A percentile compares a stretch with the other conserved stretches of the same genome.
These are phyloP conservation scores for Serinus canaria DNA, from an alignment of 2,113 vertebrate species.

Conservation along the genomic window DNA sequence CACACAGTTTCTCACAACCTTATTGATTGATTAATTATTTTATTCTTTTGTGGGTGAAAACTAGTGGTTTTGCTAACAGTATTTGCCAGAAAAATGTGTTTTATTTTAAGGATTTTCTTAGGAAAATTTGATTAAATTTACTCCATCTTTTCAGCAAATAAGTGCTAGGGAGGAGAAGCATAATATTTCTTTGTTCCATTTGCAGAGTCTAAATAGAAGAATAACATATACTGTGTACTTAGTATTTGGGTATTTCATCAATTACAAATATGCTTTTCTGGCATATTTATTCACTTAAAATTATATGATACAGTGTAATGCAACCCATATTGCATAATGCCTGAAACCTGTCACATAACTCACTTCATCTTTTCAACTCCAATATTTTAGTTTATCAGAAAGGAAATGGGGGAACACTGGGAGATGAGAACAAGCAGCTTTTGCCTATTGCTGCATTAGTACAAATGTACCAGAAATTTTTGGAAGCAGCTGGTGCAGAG, in stretches of 20 bases:
- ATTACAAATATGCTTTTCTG: slow-evolving; percentile 5
- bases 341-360: background rate
- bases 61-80: slow-evolving; percentile 28
- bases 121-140: slow-evolving; percentile 54
- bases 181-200: slow-evolving; percentile 43
- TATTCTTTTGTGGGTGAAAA: slow-evolving; percentile 33
- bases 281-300: slow-evolving; percentile 25
- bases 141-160: slow-evolving; percentile 33
- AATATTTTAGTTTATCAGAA: slow-evolving; percentile 20
- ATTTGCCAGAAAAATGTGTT: slow-evolving; percentile 26
- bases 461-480: background rate
- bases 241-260: slow-evolving; percentile 51
- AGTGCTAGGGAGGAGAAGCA: background rate
- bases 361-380: slow-evolving; percentile 32
- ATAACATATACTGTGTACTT: background rate
- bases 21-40: slow-evolving; percentile 60
- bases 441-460: background rate
- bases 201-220: background rate
- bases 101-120: slow-evolving; percentile 41
- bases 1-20: slow-evolving; percentile 2
- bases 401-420: background rate
- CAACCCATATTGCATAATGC: background rate
- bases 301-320: background rate
- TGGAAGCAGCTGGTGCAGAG: background rate
- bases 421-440: background rate